A percentile compares a stretch with the other conserved stretches of the same genome.
Evolutionary conservation across 2,113 vertebrate species (phyloP).

Genomic region (Blennius ocellaris): DNA sequence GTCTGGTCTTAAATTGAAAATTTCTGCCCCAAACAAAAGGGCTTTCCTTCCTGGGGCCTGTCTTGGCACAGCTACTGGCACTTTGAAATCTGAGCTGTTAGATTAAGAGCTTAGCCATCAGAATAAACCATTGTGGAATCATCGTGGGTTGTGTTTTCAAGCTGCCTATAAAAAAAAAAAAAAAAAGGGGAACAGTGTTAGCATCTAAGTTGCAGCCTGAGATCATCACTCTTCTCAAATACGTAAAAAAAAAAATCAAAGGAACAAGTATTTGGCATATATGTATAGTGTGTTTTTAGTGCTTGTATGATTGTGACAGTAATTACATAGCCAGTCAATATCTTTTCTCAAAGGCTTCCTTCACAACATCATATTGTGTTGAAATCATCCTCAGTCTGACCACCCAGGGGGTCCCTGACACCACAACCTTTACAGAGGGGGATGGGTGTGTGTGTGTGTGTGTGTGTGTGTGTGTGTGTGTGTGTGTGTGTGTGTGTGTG

Average conservation of each 20-base stretch:
- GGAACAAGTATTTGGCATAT: not conserved
- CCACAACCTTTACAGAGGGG: constrained; percentile 73
- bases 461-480: constrained; percentile 64
- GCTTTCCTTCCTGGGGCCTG: constrained; percentile 74
- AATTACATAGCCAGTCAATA: constrained; percentile 18
- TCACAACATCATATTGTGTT: constrained; percentile 71
- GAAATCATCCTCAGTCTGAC: constrained; percentile 85
- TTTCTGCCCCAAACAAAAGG: constrained; percentile 65
- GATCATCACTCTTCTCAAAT: constrained; percentile 23
- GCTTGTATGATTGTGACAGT: constrained; percentile 30
- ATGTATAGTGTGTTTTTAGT: not conserved
- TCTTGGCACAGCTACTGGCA: constrained; percentile 69
- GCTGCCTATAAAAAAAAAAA: not conserved
- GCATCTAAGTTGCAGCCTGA: constrained; percentile 8
- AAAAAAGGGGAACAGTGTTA: constrained; percentile 29
- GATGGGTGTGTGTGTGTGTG: constrained; percentile 57
- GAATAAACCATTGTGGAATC: constrained; percentile 77
- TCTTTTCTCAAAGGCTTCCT: constrained; percentile 63
- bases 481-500: constrained; percentile 73
- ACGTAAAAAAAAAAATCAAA: not conserved
- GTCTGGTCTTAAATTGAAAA: constrained; percentile 63
- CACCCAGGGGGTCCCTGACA: constrained; percentile 86
- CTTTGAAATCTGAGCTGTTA: constrained; percentile 79
- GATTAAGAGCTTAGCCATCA: constrained; percentile 79
- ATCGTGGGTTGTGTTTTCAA: constrained; percentile 54